A percentile compares a stretch with the other conserved stretches of the same genome.
These are phyloP conservation scores for Barnardius zonarius DNA, from an alignment of 2,113 vertebrate genomes.

Conservation along the genomic window DNA sequence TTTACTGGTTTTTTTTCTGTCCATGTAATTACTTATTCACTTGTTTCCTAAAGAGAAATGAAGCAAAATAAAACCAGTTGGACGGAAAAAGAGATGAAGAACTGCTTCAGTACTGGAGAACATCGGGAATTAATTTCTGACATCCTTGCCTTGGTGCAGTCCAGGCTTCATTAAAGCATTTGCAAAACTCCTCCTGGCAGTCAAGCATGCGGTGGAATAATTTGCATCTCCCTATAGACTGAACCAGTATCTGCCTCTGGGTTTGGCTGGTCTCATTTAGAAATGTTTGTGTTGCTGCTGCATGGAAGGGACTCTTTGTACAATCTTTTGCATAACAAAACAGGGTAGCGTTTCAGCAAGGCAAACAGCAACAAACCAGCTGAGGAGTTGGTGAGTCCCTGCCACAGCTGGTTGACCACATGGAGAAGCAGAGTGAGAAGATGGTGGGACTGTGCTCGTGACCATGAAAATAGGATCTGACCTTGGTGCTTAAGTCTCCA, in stretches of 20 bases:
- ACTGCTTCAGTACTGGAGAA: background rate
- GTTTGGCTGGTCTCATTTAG: slow-evolving; percentile 39
- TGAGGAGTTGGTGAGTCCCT: background rate
- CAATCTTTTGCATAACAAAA: background rate
- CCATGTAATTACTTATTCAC: background rate
- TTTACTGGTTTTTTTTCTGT: background rate
- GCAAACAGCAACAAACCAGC: background rate
- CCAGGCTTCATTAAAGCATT: slow-evolving; percentile 35
- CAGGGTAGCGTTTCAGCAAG: background rate
- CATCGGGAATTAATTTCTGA: slow-evolving; percentile 12
- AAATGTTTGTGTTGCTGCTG: slow-evolving; percentile 28
- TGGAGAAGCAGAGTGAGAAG: background rate
- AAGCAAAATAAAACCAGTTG: background rate
- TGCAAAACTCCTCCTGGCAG: slow-evolving; percentile 22
- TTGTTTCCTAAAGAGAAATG: background rate
- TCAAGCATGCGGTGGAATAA: background rate
- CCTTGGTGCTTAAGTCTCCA: background rate
- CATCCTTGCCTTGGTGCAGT: background rate
- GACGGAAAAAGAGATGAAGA: background rate
- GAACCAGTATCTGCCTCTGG: slow-evolving; percentile 1
- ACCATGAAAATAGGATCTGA: background rate
- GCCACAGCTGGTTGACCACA: background rate
- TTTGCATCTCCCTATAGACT: slow-evolving; percentile 6
- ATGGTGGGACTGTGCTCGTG: background rate
- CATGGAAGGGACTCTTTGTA: background rate